Evolutionary conservation across 2,888 invertebrate genomes (phyloP).

Genomic region (Eudemis profundana): DNA sequence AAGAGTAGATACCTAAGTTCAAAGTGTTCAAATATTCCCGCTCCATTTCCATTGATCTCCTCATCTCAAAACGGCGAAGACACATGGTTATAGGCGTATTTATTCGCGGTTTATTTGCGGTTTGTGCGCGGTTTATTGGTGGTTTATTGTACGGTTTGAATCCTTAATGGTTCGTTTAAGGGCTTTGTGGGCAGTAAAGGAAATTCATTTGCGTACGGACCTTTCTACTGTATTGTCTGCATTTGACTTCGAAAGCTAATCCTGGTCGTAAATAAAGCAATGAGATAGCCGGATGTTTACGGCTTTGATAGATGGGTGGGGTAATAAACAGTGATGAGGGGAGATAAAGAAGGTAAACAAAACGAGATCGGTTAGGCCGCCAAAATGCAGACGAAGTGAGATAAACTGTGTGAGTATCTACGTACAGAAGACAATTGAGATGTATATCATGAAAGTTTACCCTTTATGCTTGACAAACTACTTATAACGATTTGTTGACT

Average conservation of each 20-base stretch:
- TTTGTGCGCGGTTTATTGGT: constrained; percentile 10
- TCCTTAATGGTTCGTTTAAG: constrained; percentile 26
- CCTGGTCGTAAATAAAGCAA: constrained; percentile 27
- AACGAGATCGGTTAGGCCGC: not conserved
- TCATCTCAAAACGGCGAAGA: not conserved
- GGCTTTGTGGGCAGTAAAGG: constrained; percentile 32
- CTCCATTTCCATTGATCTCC: constrained; percentile 2
- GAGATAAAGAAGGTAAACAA: constrained; percentile 7
- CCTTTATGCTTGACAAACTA: too few species aligned
- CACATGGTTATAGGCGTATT: not conserved
- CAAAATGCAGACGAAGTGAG: not conserved
- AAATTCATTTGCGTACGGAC: constrained; percentile 25
- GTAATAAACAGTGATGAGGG: constrained; percentile 15
- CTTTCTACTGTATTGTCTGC: constrained; percentile 29
- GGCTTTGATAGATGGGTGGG: constrained; percentile 14
- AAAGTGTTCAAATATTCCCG: not conserved
- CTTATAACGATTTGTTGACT: too few species aligned
- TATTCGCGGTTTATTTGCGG: constrained; percentile 3
- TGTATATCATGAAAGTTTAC: too few species aligned
- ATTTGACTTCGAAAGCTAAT: constrained; percentile 40
- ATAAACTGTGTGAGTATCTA: too few species aligned
- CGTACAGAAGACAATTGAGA: too few species aligned
- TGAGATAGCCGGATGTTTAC: constrained; percentile 23
- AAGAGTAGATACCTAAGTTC: too few species aligned
- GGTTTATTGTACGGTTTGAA: constrained; percentile 27